A percentile compares a stretch with the other conserved stretches of the same genome.
These are phyloP conservation scores for Lamellibrachia columna DNA, from an alignment of 2,888 invertebrate species.

Conservation along the genomic window DNA sequence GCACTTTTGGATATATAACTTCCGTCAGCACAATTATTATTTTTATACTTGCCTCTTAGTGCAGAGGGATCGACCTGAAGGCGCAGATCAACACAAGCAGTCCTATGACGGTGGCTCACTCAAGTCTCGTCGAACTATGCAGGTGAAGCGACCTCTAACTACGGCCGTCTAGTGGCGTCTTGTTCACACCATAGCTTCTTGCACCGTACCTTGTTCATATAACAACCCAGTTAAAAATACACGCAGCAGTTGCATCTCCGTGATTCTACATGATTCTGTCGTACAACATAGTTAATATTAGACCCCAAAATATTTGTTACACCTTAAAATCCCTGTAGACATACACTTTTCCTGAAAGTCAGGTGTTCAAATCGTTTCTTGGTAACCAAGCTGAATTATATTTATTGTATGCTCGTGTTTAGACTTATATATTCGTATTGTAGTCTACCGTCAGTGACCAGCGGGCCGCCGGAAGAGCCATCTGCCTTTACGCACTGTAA, in stretches of 20 bases:
- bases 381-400: neutral
- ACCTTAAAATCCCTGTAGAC: neutral
- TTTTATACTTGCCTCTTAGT: neutral
- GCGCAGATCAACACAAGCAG: neutral
- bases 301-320: too few species aligned
- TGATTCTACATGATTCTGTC: too few species aligned
- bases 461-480: neutral
- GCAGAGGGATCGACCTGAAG: neutral
- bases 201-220: too few species aligned
- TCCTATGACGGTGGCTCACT: neutral
- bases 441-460: neutral
- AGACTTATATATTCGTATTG: neutral
- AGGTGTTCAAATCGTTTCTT: neutral
- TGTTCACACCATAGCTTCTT: too few species aligned
- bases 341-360: neutral
- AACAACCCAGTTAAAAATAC: too few species aligned
- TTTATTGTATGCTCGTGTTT: neutral
- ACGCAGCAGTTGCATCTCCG: too few species aligned
- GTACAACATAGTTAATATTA: too few species aligned
- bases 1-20: too few species aligned
- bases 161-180: neutral
- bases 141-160: neutral
- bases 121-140: neutral
- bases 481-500: neutral
- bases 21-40: neutral